Conservation (phyloP, 30 jellyfish, hydroid and myxozoan genomes). For the Kudoa iwatai region DNA sequence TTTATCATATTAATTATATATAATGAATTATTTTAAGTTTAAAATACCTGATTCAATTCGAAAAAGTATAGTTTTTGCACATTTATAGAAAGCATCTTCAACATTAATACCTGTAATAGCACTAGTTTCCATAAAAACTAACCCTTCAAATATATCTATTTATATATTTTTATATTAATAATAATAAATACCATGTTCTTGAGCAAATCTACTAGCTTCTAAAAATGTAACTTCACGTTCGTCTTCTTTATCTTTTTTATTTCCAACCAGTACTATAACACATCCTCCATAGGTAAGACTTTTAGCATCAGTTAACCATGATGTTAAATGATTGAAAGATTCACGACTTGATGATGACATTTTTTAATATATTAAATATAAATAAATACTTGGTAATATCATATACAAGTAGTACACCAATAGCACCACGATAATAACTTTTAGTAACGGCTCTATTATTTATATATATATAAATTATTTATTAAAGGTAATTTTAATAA, state of each 20-base stretch:
- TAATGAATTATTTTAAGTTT: no score
- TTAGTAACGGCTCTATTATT: slow-evolving; percentile 51
- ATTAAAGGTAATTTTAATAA: no score
- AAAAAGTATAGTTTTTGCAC: no score
- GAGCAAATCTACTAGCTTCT: slow-evolving; percentile 96
- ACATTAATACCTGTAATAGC: no score
- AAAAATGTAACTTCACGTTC: slow-evolving; percentile 91
- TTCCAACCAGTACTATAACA: slow-evolving; percentile 46
- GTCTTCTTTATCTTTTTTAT: slow-evolving; percentile 69
- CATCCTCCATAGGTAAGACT: slow-evolving; percentile 70
- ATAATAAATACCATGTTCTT: slow-evolving; percentile 32
- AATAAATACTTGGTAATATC: slow-evolving; percentile 34
- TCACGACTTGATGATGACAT: slow-evolving; percentile 26
- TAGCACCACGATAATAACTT: slow-evolving; percentile 91
- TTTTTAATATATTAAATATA: neutral
- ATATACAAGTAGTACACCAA: slow-evolving; percentile 66
- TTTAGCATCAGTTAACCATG: slow-evolving; percentile 96
- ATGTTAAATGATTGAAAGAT: slow-evolving; percentile 36
- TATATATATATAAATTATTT: no score
- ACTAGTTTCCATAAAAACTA: slow-evolving; percentile 82
- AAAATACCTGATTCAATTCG: no score
- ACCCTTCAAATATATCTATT: slow-evolving; percentile 9
- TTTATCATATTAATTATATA: no score
- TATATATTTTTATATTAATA: neutral
- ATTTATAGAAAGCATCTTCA: no score